phyloP scores from a whole-genome alignment of 2,888 invertebrate genomes.

The Limnephilus auricula region DNA sequence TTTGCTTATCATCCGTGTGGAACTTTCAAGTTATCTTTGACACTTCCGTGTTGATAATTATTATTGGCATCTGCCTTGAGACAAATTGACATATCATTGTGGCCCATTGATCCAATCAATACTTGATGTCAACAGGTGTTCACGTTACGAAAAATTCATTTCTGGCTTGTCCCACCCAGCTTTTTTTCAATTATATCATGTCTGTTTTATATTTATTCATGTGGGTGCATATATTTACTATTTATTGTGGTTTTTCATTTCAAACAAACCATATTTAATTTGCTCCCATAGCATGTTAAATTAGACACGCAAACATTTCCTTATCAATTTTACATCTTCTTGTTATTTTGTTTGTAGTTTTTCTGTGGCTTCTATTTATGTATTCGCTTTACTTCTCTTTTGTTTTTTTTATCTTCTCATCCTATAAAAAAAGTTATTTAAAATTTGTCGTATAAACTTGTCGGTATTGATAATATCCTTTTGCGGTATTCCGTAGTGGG shows the following conservation, averaged over 20 bases:
- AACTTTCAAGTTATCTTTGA: not conserved
- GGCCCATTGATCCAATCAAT: not conserved
- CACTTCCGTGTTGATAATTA: not conserved
- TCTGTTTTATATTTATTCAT: not conserved
- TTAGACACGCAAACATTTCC: not conserved
- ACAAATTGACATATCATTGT: not conserved
- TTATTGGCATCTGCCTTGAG: not conserved
- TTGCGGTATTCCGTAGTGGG: conserved; percentile 59
- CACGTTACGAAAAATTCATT: not conserved
- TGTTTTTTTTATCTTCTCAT: conserved; percentile 7
- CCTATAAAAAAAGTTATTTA: not conserved
- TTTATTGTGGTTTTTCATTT: too few relatives aligned
- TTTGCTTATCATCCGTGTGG: not conserved
- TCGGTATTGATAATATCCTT: not conserved
- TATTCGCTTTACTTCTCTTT: not conserved
- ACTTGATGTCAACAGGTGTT: not conserved
- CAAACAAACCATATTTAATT: not conserved
- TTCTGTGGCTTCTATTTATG: not conserved
- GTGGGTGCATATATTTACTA: too few relatives aligned
- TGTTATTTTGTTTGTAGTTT: not conserved
- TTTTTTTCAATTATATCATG: not conserved
- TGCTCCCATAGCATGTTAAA: not conserved
- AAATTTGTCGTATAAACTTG: not conserved
- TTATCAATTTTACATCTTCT: not conserved
- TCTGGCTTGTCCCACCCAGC: not conserved